Evolutionary conservation across 2,797 vertebrate genomes (phyloP).

Genomic region (Rhinoraja longicauda): DNA sequence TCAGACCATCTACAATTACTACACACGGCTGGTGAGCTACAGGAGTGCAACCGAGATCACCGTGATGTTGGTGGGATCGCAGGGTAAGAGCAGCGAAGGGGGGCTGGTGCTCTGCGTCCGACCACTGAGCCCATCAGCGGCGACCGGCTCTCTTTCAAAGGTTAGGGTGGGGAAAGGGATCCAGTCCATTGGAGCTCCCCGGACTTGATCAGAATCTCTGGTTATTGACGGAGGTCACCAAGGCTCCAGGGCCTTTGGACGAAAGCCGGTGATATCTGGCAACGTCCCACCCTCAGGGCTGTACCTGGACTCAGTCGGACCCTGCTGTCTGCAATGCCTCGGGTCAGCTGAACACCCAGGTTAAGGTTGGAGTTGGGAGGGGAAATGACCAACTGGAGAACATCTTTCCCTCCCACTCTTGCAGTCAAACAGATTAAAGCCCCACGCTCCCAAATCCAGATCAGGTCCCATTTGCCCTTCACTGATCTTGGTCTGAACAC

Average conservation of each 20-base stretch:
- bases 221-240: too few relatives aligned
- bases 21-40: constrained; percentile 64
- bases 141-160: neutral
- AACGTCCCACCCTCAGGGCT: too few relatives aligned
- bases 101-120: neutral
- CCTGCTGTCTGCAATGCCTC: too few relatives aligned
- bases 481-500: too few relatives aligned
- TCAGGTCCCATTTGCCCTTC: neutral
- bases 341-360: too few relatives aligned
- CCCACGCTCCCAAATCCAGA: neutral
- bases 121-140: neutral
- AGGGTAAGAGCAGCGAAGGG: constrained; percentile 63
- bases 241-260: too few relatives aligned
- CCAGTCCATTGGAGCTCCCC: too few relatives aligned
- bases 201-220: too few relatives aligned
- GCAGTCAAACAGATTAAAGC: neutral
- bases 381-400: neutral
- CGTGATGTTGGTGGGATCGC: constrained; percentile 80
- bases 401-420: neutral
- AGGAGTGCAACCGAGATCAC: constrained; percentile 69
- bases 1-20: constrained; percentile 75
- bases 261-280: too few relatives aligned
- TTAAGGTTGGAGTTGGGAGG: neutral
- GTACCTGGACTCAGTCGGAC: too few relatives aligned
- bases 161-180: too few relatives aligned